These are phyloP conservation scores for Desoria tigrina DNA, from an alignment of 2,888 invertebrate genomes.

Conservation along the genomic window DNA sequence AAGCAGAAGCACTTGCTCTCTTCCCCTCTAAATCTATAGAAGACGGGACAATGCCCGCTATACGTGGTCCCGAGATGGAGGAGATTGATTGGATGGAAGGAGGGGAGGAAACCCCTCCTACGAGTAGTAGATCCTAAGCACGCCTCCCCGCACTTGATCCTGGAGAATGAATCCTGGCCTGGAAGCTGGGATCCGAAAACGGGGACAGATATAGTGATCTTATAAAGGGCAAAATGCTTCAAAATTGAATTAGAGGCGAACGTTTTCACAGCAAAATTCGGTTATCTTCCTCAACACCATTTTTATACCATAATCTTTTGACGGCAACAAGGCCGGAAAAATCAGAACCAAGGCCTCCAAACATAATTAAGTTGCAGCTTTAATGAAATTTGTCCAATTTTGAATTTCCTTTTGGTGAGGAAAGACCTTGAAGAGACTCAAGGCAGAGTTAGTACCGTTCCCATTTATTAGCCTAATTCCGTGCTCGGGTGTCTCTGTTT, in stretches of 20 bases:
- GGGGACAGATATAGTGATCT: conserved; percentile 52
- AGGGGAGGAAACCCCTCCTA: conserved; percentile 34
- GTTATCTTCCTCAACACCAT: conserved; percentile 49
- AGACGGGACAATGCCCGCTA: not conserved
- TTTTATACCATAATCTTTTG: conserved; percentile 50
- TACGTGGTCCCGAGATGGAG: not conserved
- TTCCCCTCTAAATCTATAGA: too few species aligned
- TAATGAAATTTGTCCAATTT: conserved; percentile 54
- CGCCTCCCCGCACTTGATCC: conserved; percentile 23
- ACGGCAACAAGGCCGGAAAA: conserved; percentile 46
- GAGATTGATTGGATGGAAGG: conserved; percentile 27
- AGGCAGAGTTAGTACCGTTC: not conserved
- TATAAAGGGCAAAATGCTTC: conserved; percentile 54
- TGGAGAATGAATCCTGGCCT: too few species aligned
- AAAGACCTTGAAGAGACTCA: conserved; percentile 14
- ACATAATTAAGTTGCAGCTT: conserved; percentile 52
- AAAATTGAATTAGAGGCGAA: conserved; percentile 55
- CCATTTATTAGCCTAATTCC: conserved; percentile 11
- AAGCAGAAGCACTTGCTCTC: not conserved
- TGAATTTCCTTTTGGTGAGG: conserved; percentile 47
- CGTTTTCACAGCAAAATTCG: conserved; percentile 54
- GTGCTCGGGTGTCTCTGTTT: not conserved
- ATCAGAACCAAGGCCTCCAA: conserved; percentile 52
- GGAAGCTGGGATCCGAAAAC: conserved; percentile 25
- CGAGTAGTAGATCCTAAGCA: conserved; percentile 5